Conservation (phyloP, 2,797 vertebrate species). For the Geotrypetes seraphini region DNA sequence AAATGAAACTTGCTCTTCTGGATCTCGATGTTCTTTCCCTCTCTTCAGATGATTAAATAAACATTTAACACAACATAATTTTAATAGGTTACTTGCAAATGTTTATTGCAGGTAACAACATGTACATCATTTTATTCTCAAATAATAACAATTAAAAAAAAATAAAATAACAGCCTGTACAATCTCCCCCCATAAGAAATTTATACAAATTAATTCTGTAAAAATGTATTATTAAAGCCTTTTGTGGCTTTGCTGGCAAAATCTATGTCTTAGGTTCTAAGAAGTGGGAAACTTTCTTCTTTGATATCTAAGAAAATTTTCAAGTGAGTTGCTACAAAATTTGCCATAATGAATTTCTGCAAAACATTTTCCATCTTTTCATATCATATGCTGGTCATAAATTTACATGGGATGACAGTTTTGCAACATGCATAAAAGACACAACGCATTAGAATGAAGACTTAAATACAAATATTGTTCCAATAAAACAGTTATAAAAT, state of each 20-base stretch:
- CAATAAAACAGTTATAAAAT: constrained; percentile 75
- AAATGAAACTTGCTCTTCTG: no score
- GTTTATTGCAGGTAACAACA: constrained; percentile 91
- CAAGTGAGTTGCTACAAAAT: constrained; percentile 98
- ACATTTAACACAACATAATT: constrained; percentile 66
- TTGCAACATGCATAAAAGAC: constrained; percentile 68
- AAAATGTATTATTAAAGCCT: constrained; percentile 95
- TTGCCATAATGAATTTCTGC: constrained; percentile 67
- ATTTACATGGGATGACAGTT: constrained; percentile 61
- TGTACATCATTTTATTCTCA: constrained; percentile 73
- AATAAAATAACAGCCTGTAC: no score
- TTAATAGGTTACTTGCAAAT: constrained; percentile 94
- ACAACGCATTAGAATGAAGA: constrained; percentile 72
- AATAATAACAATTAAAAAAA: constrained; percentile 78
- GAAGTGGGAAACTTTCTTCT: constrained; percentile 71
- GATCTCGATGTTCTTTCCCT: no score
- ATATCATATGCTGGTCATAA: constrained; percentile 69
- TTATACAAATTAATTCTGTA: constrained; percentile 97
- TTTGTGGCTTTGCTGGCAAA: constrained; percentile 90
- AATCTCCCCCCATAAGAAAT: no score
- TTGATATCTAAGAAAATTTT: constrained; percentile 82
- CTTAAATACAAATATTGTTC: constrained; percentile 71
- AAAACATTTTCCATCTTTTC: constrained; percentile 71
- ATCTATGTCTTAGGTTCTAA: constrained; percentile 87
- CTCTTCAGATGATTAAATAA: constrained; percentile 56